Evolutionary conservation across 2,113 vertebrate species (phyloP), one percentile per base, ranked within the genome.

Genomic region (Cyprinodon variegatus): DNA sequence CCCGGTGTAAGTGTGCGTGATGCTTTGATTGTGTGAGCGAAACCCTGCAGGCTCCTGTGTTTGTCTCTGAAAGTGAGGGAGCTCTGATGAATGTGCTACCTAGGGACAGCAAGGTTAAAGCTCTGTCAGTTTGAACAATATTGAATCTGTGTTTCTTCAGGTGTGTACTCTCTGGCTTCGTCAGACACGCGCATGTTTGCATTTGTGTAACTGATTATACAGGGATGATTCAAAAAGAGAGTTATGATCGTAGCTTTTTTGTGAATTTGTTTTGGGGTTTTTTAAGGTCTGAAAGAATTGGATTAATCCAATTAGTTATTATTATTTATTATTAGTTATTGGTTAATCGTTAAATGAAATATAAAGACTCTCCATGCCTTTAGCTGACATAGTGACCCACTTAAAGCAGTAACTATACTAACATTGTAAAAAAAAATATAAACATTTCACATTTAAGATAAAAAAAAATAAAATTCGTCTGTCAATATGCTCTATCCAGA

Each of bases 71-170:
- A 22, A 73, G 78, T 83, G 80, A 50, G 75, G 17, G 61, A 81
- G 70, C 64, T 40, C 53, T 77, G 81, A 80, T 81, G 71, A 84
- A 61, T 79, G 74, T 71, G 78, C 66, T 74, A 76, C 77, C 72
- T 72, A 75, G 76, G 77, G 85, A 90, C 71, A 45, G 65, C 75
- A 89, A 87, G 90, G 89, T 89, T 88, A 86, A 76, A 79, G 83
- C 70, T 74, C 72, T 86, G 89, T 81, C 85, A 68, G 65, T 72
- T 78, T 79, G 79, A 88, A 88, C 89, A 91, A 91, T 91, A 93
- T 91, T 91, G 85, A 90, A 83, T 50, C 36, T 76, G 69, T 76
- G 78, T 40, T 78, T 65, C 61, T 62, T 37, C 53, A 62, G 7
- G 43, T 60, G 70, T 69, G 68, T 72, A 61, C 38, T 43, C 9